Percentiles rank a stretch among this genome's conserved stretches.
Evolutionary conservation across 1,140 invertebrate species (phyloP).

Genomic region (Protaetia brevitarsis): DNA sequence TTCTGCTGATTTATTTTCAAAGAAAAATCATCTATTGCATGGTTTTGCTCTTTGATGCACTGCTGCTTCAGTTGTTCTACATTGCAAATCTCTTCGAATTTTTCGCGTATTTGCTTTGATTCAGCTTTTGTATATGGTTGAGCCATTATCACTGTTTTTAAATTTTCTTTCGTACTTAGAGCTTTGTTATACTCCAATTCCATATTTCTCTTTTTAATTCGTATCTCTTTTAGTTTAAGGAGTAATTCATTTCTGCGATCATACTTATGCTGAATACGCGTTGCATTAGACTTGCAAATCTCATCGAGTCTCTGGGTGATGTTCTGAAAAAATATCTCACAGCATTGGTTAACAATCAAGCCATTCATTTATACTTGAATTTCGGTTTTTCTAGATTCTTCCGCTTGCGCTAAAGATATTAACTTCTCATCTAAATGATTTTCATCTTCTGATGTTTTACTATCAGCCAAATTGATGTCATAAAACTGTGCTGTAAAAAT

Average conservation of each 20-base stretch:
- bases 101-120: not conserved
- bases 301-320: not conserved
- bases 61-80: not conserved
- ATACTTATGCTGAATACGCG: not conserved
- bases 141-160: not conserved
- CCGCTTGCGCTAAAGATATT: not conserved
- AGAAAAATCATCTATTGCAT: not conserved
- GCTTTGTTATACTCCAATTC: not conserved
- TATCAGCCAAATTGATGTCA: not conserved
- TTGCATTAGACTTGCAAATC: not conserved
- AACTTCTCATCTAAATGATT: not conserved
- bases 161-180: not conserved
- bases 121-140: not conserved
- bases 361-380: not conserved
- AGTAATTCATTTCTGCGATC: not conserved
- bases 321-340: not conserved
- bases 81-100: not conserved
- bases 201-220: not conserved
- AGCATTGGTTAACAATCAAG: not conserved
- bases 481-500: not conserved
- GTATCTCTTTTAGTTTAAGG: not conserved
- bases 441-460: not conserved
- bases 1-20: not conserved
- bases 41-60: not conserved
- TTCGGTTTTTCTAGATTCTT: not conserved